These are phyloP conservation scores for Lamprologus callipterus DNA, from an alignment of 2,113 vertebrate genomes.

Conservation along the genomic window DNA sequence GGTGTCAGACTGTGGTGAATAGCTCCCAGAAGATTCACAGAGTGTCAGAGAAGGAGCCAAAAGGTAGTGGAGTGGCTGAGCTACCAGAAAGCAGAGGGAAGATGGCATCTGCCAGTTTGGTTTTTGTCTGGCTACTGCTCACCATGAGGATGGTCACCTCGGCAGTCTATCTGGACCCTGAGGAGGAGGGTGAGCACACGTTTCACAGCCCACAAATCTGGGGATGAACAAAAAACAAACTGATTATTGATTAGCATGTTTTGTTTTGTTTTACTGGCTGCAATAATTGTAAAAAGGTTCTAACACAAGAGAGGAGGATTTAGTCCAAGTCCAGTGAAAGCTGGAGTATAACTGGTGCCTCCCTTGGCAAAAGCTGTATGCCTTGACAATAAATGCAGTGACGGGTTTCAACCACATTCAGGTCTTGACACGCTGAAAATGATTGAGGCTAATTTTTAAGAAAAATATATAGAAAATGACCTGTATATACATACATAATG, in stretches of 20 bases:
- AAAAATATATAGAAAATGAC: background rate
- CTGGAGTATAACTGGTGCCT: background rate
- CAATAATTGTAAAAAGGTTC: background rate
- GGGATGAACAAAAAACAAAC: background rate
- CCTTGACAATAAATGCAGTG: background rate
- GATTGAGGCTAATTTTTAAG: background rate
- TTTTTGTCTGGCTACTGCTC: constrained; percentile 51
- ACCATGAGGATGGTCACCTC: constrained; percentile 30
- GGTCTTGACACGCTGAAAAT: background rate
- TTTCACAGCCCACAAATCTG: background rate
- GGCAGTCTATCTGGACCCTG: constrained; percentile 16
- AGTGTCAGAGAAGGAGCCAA: constrained; percentile 16
- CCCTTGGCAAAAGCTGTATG: background rate
- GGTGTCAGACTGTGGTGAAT: constrained; percentile 41
- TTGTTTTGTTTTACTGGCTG: background rate
- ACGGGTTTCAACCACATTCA: background rate
- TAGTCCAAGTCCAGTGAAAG: background rate
- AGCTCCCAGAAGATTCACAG: constrained; percentile 29
- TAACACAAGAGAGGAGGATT: background rate
- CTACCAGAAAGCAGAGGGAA: constrained; percentile 15
- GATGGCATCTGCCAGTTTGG: constrained; percentile 51
- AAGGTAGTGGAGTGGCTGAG: background rate
- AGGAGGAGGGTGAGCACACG: constrained; percentile 54
- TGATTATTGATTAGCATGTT: background rate
- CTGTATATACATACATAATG: background rate